Conservation (phyloP, 1,140 invertebrate genomes). For the Trichoplusia ni region DNA sequence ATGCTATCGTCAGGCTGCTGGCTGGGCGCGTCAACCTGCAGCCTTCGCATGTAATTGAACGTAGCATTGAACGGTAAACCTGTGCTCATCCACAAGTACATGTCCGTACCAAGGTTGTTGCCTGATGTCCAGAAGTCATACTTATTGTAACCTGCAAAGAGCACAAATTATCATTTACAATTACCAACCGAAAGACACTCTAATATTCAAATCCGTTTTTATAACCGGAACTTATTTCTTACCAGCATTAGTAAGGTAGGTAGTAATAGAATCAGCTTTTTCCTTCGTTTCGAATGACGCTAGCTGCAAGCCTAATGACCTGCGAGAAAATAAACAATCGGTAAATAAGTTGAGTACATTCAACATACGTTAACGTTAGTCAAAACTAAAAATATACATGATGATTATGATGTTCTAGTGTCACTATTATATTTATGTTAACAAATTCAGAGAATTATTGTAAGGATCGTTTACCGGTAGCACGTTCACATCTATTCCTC, state of each 20-base stretch:
- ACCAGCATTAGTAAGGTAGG: slow-evolving; percentile 90
- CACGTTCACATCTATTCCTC: no score
- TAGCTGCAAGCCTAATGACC: slow-evolving; percentile 91
- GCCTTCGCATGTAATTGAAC: slow-evolving; percentile 89
- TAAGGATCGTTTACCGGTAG: no score
- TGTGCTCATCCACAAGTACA: slow-evolving; percentile 95
- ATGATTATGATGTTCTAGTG: no score
- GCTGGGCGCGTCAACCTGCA: slow-evolving; percentile 71
- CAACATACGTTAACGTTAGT: no score
- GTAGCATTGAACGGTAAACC: slow-evolving; percentile 93
- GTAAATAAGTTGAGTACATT: no score
- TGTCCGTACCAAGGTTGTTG: slow-evolving; percentile 91
- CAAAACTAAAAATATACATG: neutral
- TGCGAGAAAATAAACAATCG: slow-evolving; percentile 50
- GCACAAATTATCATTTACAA: neutral
- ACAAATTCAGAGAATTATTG: no score
- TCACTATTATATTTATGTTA: no score
- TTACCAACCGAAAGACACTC: neutral
- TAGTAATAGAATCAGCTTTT: slow-evolving; percentile 91
- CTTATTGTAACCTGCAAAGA: slow-evolving; percentile 86
- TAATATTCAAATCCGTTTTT: no score
- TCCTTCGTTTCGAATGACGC: slow-evolving; percentile 92
- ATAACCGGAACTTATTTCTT: slow-evolving; percentile 25
- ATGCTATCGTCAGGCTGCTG: slow-evolving; percentile 77
- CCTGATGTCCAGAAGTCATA: slow-evolving; percentile 95